Evolutionary conservation across 2,797 vertebrate genomes (phyloP).

Genomic region (Ibycter americanus): DNA sequence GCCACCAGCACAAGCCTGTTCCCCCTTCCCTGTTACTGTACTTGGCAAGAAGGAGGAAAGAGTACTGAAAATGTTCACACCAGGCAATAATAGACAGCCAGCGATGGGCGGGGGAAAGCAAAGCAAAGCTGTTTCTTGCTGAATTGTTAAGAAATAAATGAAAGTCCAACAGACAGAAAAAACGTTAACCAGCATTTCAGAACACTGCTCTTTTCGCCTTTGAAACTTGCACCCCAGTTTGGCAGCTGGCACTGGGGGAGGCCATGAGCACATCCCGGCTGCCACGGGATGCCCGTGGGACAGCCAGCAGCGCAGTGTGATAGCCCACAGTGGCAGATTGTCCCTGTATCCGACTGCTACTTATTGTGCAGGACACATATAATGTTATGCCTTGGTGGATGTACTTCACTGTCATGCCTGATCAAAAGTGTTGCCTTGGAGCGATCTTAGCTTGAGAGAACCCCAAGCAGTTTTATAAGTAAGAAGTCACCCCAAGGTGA

Average conservation of each 20-base stretch:
- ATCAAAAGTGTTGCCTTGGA: constrained; percentile 50
- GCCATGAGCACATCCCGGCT: not conserved
- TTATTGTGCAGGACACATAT: not conserved
- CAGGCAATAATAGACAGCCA: constrained; percentile 12
- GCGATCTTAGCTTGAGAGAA: constrained; percentile 29
- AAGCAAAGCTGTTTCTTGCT: constrained; percentile 11
- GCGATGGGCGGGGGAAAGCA: not conserved
- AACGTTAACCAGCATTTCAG: not conserved
- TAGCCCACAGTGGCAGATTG: not conserved
- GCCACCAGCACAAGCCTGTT: not conserved
- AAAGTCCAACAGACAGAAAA: not conserved
- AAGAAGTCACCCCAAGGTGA: constrained; percentile 52
- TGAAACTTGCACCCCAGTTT: not conserved
- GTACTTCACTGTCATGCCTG: not conserved
- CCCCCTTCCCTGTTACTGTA: not conserved
- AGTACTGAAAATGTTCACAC: not conserved
- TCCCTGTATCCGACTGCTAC: not conserved
- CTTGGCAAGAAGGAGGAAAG: constrained; percentile 2
- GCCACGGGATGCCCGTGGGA: not conserved
- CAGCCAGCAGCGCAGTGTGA: not conserved
- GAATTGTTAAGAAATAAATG: not conserved
- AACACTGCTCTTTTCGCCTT: not conserved
- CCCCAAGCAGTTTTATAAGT: constrained; percentile 27
- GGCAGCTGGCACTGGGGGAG: not conserved
- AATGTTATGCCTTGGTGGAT: not conserved